phyloP scores from a whole-genome alignment of 1,140 invertebrate species.

The Ganaspis sp. region DNA sequence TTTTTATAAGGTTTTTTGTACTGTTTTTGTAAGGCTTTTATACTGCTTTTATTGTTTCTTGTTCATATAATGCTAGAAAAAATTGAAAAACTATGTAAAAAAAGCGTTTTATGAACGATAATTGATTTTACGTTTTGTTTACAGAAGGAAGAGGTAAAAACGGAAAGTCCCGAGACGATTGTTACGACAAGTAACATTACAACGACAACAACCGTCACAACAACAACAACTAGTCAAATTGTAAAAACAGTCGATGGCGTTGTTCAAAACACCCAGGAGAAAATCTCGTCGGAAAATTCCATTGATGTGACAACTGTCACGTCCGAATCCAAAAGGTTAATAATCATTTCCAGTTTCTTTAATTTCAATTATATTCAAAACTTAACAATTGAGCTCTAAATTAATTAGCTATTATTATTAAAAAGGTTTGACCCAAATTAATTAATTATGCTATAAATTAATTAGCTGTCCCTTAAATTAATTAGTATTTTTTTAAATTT shows the following conservation, averaged over 20 bases:
- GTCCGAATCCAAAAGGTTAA: slow-evolving; percentile 56
- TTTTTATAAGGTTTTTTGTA: no score
- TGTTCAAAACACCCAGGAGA: slow-evolving; percentile 68
- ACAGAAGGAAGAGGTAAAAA: slow-evolving; percentile 48
- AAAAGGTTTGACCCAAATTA: no score
- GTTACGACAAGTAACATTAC: slow-evolving; percentile 59
- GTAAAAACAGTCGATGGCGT: slow-evolving; percentile 69
- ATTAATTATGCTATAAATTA: no score
- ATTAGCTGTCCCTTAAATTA: no score
- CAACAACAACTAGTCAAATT: slow-evolving; percentile 67
- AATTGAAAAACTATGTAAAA: no score
- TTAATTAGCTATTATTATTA: no score
- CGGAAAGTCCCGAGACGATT: slow-evolving; percentile 47
- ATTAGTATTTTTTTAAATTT: no score
- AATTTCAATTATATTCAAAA: slow-evolving; percentile 22
- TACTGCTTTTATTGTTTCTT: no score
- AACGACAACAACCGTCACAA: slow-evolving; percentile 70
- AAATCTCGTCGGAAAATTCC: slow-evolving; percentile 59
- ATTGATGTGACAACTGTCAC: slow-evolving; percentile 56
- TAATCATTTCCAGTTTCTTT: slow-evolving; percentile 35
- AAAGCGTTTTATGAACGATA: no score
- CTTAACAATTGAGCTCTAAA: no score
- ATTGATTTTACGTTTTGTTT: slow-evolving; percentile 8
- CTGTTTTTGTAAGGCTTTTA: no score
- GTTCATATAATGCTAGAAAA: no score